These are phyloP conservation scores for Dicyrtomina minuta DNA, from an alignment of 2,888 invertebrate species.

Conservation along the genomic window DNA sequence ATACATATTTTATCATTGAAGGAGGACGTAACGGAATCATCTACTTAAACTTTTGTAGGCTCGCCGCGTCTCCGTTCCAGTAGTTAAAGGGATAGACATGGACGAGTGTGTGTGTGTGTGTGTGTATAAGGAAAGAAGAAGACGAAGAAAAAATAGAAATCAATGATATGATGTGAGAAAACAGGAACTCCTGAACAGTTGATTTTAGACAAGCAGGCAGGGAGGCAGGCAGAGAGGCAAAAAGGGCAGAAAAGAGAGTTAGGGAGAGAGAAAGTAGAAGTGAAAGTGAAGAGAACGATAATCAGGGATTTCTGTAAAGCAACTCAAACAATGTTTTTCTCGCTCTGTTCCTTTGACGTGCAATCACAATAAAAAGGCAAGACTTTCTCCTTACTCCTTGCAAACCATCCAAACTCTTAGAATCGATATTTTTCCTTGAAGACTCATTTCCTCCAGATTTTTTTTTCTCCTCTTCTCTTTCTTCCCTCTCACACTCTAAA, in stretches of 20 bases:
- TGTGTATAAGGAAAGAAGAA: too few relatives aligned
- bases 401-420: conserved; percentile 1
- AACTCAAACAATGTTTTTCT: conserved; percentile 33
- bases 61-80: too few relatives aligned
- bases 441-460: conserved; percentile 35
- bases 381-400: conserved; percentile 1
- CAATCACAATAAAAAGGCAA: conserved; percentile 35
- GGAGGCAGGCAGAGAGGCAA: neutral
- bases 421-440: conserved; percentile 33
- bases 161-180: neutral
- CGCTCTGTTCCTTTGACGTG: conserved; percentile 15
- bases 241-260: neutral
- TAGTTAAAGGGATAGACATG: neutral
- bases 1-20: conserved; percentile 10
- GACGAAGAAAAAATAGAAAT: neutral
- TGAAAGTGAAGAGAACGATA: conserved; percentile 19
- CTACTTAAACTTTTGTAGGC: neutral
- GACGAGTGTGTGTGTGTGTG: neutral
- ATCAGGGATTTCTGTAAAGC: conserved; percentile 29
- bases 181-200: neutral
- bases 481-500: conserved; percentile 2
- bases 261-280: neutral
- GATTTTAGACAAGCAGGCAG: neutral
- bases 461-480: conserved; percentile 5
- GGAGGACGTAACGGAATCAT: neutral